These are phyloP conservation scores for Epinephelus moara DNA, from an alignment of 2,113 vertebrate species.

Conservation along the genomic window DNA sequence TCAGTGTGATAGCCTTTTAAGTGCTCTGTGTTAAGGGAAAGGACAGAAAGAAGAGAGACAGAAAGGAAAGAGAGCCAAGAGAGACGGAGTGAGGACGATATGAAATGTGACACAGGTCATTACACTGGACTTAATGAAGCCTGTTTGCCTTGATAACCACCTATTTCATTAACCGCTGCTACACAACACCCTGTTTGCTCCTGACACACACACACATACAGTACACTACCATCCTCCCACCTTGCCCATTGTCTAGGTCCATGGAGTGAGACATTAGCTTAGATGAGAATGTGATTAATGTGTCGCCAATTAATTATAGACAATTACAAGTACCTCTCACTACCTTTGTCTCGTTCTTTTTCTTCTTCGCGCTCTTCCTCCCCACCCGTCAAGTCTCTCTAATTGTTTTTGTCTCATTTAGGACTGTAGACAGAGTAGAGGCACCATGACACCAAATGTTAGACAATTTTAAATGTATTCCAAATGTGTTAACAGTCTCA, in stretches of 20 bases:
- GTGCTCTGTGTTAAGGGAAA: background rate
- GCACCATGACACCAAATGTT: background rate
- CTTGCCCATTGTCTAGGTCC: conserved; percentile 39
- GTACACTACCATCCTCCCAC: background rate
- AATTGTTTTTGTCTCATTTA: background rate
- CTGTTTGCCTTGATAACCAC: conserved; percentile 72
- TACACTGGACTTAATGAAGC: conserved; percentile 75
- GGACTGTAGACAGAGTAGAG: background rate
- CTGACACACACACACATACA: conserved; percentile 24
- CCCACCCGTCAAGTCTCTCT: background rate
- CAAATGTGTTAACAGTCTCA: background rate
- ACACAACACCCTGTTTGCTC: conserved; percentile 56
- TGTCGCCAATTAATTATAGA: conserved; percentile 66
- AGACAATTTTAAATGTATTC: background rate
- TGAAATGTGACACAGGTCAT: conserved; percentile 73
- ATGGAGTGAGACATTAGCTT: conserved; percentile 57
- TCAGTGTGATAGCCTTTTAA: background rate
- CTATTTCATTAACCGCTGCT: conserved; percentile 71
- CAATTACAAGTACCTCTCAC: conserved; percentile 48
- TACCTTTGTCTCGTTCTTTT: conserved; percentile 23
- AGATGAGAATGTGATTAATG: conserved; percentile 72
- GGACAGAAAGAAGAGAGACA: background rate
- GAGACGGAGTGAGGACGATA: conserved; percentile 34
- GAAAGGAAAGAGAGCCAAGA: background rate
- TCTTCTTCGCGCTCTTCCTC: background rate